Evolutionary conservation across 92 coral and sea anemone species (phyloP).

Genomic region (Metridium senile): DNA sequence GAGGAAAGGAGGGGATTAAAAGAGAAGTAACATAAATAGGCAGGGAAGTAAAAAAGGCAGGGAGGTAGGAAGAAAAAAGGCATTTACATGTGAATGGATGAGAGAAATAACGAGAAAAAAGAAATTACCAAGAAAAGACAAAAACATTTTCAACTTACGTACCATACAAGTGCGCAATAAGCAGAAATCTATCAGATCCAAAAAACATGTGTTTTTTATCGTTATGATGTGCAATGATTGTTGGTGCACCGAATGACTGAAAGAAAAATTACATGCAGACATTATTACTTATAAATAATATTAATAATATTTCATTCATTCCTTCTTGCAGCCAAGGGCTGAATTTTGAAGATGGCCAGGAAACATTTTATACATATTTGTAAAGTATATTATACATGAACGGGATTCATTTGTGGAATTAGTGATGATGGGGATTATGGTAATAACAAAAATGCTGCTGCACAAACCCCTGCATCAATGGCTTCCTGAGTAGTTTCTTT

Average conservation of each 20-base stretch:
- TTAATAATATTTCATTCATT: no score
- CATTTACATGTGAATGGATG: background rate
- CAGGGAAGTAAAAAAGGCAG: background rate
- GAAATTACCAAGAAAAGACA: background rate
- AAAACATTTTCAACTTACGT: constrained; percentile 25
- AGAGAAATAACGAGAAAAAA: background rate
- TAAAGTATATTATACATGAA: no score
- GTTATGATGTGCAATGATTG: constrained; percentile 73
- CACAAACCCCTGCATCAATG: constrained; percentile 82
- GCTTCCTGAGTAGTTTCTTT: constrained; percentile 86
- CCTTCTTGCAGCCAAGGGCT: no score
- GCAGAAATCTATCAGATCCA: constrained; percentile 83
- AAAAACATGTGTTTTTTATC: constrained; percentile 78
- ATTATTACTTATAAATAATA: no score
- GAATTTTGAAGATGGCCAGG: no score
- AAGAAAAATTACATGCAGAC: background rate
- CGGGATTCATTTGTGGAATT: no score
- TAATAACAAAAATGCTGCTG: background rate
- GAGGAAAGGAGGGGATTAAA: no score
- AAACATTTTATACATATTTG: no score
- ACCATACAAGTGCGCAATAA: constrained; percentile 80
- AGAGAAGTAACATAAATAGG: no score
- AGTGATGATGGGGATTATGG: background rate
- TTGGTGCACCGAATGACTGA: constrained; percentile 94
- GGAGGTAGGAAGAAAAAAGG: background rate